phyloP scores from a whole-genome alignment of 1,140 invertebrate species.

The Agrypnia vestita region DNA sequence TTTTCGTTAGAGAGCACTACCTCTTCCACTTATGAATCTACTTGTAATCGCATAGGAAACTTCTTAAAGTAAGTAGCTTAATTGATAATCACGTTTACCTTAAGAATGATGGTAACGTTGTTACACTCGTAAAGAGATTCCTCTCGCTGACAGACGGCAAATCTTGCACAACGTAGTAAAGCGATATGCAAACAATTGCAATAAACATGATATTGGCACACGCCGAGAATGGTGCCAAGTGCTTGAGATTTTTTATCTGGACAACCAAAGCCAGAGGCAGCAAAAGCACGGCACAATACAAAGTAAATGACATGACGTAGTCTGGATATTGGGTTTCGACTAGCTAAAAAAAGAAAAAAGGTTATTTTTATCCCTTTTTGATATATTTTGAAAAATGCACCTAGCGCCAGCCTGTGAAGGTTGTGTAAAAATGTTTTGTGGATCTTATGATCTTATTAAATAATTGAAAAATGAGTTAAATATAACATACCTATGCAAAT shows the following conservation, averaged over 20 bases:
- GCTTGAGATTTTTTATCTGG: slow-evolving; percentile 81
- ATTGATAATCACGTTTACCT: slow-evolving; percentile 65
- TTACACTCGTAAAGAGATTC: slow-evolving; percentile 70
- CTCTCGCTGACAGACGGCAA: slow-evolving; percentile 70
- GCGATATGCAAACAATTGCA: slow-evolving; percentile 79
- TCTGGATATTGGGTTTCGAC: slow-evolving; percentile 29
- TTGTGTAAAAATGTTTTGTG: too few species aligned
- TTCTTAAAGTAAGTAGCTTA: slow-evolving; percentile 3
- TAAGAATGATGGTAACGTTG: slow-evolving; percentile 78
- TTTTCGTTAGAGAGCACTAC: too few species aligned
- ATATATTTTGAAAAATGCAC: too few species aligned
- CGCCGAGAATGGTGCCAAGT: slow-evolving; percentile 83
- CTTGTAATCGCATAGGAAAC: neutral
- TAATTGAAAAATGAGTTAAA: too few species aligned
- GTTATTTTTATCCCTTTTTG: too few species aligned
- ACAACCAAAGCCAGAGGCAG: slow-evolving; percentile 76
- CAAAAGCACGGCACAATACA: slow-evolving; percentile 76
- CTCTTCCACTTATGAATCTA: neutral
- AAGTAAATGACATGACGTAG: neutral
- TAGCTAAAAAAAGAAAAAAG: slow-evolving; percentile 11
- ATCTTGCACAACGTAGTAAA: slow-evolving; percentile 81
- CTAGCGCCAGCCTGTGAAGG: too few species aligned
- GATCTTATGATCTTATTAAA: too few species aligned
- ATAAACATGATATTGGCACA: slow-evolving; percentile 81
- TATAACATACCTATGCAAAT: too few species aligned